Evolutionary conservation across 2,797 vertebrate genomes (phyloP).

Genomic region (Microctenopoma stevenorrisi): DNA sequence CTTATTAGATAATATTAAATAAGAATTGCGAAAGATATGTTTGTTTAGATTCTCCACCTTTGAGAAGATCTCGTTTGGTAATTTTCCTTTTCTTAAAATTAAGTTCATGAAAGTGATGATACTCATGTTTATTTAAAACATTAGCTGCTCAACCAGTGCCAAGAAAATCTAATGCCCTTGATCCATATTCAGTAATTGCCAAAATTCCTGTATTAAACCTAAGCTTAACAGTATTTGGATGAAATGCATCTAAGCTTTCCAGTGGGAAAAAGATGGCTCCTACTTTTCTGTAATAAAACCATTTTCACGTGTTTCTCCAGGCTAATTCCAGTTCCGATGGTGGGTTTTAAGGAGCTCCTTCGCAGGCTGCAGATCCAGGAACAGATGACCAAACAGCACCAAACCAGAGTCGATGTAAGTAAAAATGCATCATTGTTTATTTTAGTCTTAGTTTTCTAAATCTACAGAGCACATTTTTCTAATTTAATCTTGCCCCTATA

Average conservation of each 20-base stretch:
- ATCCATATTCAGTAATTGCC: not conserved
- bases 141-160: not conserved
- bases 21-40: not conserved
- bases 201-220: too few species aligned
- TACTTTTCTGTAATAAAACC: not conserved
- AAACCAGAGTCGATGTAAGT: slow-evolving; percentile 96
- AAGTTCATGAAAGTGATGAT: not conserved
- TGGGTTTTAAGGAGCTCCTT: slow-evolving; percentile 96
- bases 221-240: too few species aligned
- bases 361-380: slow-evolving; percentile 95
- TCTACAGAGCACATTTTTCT: too few species aligned
- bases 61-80: too few species aligned
- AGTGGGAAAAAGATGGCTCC: too few species aligned
- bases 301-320: slow-evolving; percentile 71
- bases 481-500: too few species aligned
- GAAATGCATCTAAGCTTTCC: too few species aligned
- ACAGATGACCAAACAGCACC: slow-evolving; percentile 99
- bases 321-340: slow-evolving; percentile 97
- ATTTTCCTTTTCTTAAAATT: not conserved
- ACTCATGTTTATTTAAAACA: not conserved
- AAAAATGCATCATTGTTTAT: slow-evolving; percentile 1
- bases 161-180: not conserved
- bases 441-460: too few species aligned
- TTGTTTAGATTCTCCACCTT: not conserved
- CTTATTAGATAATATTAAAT: too few species aligned